Percentiles rank a stretch among this genome's conserved stretches.
phyloP scores from a whole-genome alignment of 2,113 vertebrate genomes.

The Otolemur garnettii region DNA sequence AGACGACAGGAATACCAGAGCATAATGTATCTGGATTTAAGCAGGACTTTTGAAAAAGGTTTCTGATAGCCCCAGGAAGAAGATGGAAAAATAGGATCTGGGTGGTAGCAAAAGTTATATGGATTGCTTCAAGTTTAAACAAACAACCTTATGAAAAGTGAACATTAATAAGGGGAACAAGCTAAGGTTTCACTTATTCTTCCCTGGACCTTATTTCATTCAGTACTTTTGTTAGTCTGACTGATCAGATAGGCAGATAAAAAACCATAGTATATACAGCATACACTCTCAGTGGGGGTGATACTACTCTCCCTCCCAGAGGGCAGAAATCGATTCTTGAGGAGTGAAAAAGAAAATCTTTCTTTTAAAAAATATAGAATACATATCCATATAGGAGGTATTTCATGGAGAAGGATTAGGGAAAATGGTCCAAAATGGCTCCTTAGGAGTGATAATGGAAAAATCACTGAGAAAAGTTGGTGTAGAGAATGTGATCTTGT shows the following conservation, averaged over 20 bases:
- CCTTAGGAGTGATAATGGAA: not conserved
- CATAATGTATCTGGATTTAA: slow-evolving; percentile 42
- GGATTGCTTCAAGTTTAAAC: slow-evolving; percentile 56
- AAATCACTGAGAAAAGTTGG: not conserved
- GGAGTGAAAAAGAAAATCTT: not conserved
- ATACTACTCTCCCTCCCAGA: not conserved
- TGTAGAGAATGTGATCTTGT: not conserved
- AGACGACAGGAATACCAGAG: not conserved
- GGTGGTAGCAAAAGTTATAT: not conserved
- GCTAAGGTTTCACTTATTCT: slow-evolving; percentile 29
- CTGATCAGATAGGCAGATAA: slow-evolving; percentile 41
- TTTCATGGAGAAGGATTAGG: not conserved
- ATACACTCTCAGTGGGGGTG: not conserved
- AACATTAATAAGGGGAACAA: slow-evolving; percentile 1
- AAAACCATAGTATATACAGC: not conserved
- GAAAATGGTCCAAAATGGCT: not conserved
- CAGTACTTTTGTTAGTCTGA: not conserved
- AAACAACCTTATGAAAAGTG: slow-evolving; percentile 50
- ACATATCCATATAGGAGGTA: not conserved
- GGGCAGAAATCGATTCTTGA: not conserved
- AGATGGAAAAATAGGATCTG: slow-evolving; percentile 36
- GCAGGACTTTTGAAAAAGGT: slow-evolving; percentile 26
- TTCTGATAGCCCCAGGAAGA: not conserved
- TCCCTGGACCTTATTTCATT: slow-evolving; percentile 12
- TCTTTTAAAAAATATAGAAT: slow-evolving; percentile 4